Evolutionary conservation across 2,797 vertebrate genomes (phyloP).

Genomic region (Loris lydekkerianus): DNA sequence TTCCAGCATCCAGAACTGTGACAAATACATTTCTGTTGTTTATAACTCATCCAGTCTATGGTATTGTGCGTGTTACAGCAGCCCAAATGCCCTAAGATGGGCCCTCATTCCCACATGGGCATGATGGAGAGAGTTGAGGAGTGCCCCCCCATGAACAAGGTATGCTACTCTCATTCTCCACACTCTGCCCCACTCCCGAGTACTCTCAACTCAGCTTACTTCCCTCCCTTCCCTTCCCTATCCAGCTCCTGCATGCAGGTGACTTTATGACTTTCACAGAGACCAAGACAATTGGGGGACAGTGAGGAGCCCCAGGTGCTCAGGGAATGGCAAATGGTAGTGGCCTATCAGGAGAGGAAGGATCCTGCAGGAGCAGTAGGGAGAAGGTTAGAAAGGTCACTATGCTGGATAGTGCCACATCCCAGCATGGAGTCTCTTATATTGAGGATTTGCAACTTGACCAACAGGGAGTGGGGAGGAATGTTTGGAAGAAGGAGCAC

Average conservation of each 20-base stretch:
- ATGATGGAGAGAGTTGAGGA: background rate
- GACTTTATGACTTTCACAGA: background rate
- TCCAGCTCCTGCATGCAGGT: background rate
- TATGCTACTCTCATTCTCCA: background rate
- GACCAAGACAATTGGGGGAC: background rate
- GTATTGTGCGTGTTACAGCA: background rate
- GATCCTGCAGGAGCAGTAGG: background rate
- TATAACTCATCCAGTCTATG: background rate
- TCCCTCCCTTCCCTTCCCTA: background rate
- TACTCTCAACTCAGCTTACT: background rate
- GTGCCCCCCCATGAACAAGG: background rate
- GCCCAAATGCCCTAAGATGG: background rate
- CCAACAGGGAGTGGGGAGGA: background rate
- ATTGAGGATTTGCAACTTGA: background rate
- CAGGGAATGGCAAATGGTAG: background rate
- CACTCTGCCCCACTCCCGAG: background rate
- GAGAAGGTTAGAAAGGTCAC: background rate
- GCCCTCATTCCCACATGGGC: background rate
- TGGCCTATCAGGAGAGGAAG: background rate
- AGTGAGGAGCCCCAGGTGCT: constrained; percentile 9
- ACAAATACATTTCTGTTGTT: background rate
- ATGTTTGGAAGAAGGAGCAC: background rate
- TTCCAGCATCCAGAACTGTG: background rate
- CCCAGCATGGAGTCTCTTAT: background rate
- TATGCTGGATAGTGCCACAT: background rate